Evolutionary conservation across 2,888 invertebrate species (phyloP).

Genomic region (Sinohyriopsis cumingii): DNA sequence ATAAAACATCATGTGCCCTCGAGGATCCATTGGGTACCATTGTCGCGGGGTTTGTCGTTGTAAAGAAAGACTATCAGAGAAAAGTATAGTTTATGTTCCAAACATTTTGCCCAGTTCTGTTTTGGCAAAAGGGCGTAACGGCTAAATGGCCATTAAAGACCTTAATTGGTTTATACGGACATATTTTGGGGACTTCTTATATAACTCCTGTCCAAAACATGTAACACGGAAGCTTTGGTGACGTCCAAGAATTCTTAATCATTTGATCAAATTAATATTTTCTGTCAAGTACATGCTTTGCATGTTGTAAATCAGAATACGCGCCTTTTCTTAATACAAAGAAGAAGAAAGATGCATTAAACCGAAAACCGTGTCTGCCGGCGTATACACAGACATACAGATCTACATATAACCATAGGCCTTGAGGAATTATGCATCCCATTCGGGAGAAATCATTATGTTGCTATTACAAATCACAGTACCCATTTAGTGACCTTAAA

Average conservation of each 20-base stretch:
- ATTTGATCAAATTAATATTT: slow-evolving; percentile 36
- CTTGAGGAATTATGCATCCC: no score
- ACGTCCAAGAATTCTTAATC: slow-evolving; percentile 11
- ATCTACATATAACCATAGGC: no score
- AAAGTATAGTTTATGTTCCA: slow-evolving; percentile 26
- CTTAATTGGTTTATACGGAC: slow-evolving; percentile 25
- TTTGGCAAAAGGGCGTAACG: slow-evolving; percentile 25
- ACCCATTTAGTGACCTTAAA: no score
- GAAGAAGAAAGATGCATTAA: no score
- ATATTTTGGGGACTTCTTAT: slow-evolving; percentile 28
- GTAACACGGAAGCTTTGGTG: slow-evolving; percentile 27
- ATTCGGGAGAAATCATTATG: no score
- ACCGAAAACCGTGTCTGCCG: no score
- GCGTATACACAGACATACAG: no score
- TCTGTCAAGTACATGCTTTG: slow-evolving; percentile 21
- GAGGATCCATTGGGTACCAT: slow-evolving; percentile 3
- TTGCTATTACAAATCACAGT: no score
- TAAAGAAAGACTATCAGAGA: slow-evolving; percentile 1
- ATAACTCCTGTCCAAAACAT: slow-evolving; percentile 29
- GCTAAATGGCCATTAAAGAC: slow-evolving; percentile 40
- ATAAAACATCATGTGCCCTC: slow-evolving; percentile 13
- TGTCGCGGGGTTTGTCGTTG: not conserved
- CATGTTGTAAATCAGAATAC: no score
- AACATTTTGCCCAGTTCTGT: slow-evolving; percentile 16
- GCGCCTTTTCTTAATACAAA: no score